Conservation (phyloP, 2,888 invertebrate genomes). For the Lepidochitona cinerea region DNA sequence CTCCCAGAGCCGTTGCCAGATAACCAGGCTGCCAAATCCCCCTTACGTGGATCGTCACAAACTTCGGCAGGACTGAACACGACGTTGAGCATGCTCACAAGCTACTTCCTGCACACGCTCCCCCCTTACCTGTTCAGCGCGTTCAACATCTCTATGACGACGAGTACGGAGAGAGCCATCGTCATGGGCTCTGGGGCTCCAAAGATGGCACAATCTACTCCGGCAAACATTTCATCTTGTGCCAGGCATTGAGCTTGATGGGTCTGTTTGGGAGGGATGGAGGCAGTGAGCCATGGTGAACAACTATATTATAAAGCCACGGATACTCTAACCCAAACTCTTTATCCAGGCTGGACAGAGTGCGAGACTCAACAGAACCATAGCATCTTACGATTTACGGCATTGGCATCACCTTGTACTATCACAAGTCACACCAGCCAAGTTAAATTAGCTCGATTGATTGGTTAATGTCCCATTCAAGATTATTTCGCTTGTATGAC, state of each 20-base stretch:
- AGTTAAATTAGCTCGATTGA: too few species aligned
- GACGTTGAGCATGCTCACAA: conserved; percentile 14
- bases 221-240: conserved; percentile 80
- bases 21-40: not conserved
- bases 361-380: too few species aligned
- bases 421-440: too few species aligned
- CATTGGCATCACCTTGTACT: too few species aligned
- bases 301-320: too few species aligned
- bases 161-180: conserved; percentile 99
- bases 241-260: conserved; percentile 71
- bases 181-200: conserved; percentile 99
- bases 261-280: too few species aligned
- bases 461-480: too few species aligned
- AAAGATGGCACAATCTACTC: conserved; percentile 98
- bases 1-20: not conserved
- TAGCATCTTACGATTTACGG: too few species aligned
- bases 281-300: conserved; percentile 9
- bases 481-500: too few species aligned
- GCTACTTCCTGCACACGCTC: conserved; percentile 28
- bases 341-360: too few species aligned
- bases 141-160: conserved; percentile 99
- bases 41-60: not conserved
- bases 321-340: too few species aligned
- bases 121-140: conserved; percentile 94
- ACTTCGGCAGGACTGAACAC: not conserved